These are phyloP conservation scores for Pseudorasbora parva DNA, from an alignment of 2,113 vertebrate genomes.

Conservation along the genomic window DNA sequence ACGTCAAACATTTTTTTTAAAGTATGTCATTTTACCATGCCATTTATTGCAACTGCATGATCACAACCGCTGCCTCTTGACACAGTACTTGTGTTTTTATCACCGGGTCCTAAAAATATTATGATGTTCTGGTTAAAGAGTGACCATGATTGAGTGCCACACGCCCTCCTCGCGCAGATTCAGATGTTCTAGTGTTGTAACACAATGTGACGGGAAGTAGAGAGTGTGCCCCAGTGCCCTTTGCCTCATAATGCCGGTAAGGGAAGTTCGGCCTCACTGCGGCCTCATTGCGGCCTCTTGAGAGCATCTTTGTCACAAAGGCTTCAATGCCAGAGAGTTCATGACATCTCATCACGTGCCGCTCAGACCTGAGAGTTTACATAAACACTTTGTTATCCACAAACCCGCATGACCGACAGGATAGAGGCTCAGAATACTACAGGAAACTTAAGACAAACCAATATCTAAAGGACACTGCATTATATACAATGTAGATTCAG, in stretches of 20 bases:
- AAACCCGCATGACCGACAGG: not conserved
- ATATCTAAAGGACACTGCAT: too few relatives aligned
- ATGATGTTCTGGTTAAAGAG: not conserved
- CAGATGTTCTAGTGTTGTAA: constrained; percentile 11
- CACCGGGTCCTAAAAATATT: not conserved
- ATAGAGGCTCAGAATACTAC: too few relatives aligned
- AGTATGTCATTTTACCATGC: not conserved
- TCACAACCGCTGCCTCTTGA: not conserved
- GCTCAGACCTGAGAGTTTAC: not conserved
- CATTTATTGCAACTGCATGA: constrained; percentile 13
- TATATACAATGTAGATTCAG: too few relatives aligned
- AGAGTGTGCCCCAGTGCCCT: constrained; percentile 5
- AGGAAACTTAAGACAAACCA: too few relatives aligned
- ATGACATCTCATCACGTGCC: constrained; percentile 5
- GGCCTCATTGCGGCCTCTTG: not conserved
- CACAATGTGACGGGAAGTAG: constrained; percentile 3
- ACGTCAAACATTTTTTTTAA: constrained; percentile 11
- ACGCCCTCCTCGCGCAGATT: not conserved
- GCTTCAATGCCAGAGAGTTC: constrained; percentile 9
- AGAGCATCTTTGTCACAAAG: constrained; percentile 23
- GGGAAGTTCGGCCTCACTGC: not conserved
- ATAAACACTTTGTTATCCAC: constrained; percentile 2
- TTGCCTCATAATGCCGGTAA: constrained; percentile 24
- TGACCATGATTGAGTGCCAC: constrained; percentile 8
- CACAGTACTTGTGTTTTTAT: not conserved